These are phyloP conservation scores for Caenorhabditis sp. DNA, from an alignment of 2,888 invertebrate genomes.

Conservation along the genomic window DNA sequence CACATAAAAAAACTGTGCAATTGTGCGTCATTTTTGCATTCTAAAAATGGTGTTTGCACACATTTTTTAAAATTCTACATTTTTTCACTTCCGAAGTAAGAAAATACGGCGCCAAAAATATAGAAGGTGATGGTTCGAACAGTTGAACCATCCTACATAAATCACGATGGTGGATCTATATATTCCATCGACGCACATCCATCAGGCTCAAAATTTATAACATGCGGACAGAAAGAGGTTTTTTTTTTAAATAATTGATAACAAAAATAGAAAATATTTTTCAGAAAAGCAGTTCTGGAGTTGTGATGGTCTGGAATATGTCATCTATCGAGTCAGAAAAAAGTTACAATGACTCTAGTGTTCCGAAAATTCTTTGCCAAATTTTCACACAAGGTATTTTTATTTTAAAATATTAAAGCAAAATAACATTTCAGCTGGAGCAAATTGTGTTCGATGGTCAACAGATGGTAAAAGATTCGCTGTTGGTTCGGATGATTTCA, in stretches of 20 bases:
- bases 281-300: slow-evolving; percentile 48
- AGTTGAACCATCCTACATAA: neutral
- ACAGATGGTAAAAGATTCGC: slow-evolving; percentile 49
- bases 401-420: neutral
- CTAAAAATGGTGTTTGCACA: too few relatives aligned
- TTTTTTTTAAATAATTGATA: neutral
- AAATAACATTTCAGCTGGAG: slow-evolving; percentile 40
- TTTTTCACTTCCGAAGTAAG: too few relatives aligned
- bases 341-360: slow-evolving; percentile 23
- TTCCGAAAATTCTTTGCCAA: slow-evolving; percentile 32
- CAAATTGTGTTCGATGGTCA: slow-evolving; percentile 65
- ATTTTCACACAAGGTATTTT: slow-evolving; percentile 15
- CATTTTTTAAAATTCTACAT: too few relatives aligned
- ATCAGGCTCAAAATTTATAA: slow-evolving; percentile 55
- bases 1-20: too few relatives aligned
- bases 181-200: slow-evolving; percentile 66
- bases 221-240: slow-evolving; percentile 59
- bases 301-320: slow-evolving; percentile 59
- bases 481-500: slow-evolving; percentile 47
- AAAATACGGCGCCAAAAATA: neutral
- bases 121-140: slow-evolving; percentile 1
- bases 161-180: slow-evolving; percentile 50
- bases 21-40: too few relatives aligned
- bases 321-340: slow-evolving; percentile 38
- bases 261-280: slow-evolving; percentile 2